phyloP scores from a whole-genome alignment of 2,888 invertebrate genomes.

The Troides oblongomaculatus region DNA sequence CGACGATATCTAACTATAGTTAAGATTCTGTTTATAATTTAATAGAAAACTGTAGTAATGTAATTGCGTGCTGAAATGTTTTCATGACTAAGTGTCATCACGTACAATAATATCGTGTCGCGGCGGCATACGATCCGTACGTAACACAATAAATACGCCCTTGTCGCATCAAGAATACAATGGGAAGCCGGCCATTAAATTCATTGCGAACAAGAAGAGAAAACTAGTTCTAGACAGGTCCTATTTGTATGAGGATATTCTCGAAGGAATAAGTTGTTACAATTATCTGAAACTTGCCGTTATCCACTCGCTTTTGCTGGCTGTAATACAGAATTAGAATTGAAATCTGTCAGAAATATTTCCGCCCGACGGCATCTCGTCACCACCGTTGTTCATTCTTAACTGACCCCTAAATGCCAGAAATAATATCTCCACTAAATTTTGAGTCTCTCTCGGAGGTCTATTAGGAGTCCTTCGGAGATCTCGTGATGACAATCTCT shows the following conservation, averaged over 20 bases:
- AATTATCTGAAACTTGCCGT: no score
- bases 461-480: no score
- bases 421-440: no score
- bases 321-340: no score
- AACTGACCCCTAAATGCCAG: no score
- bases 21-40: not conserved
- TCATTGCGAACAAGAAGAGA: conserved; percentile 13
- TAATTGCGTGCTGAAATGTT: conserved; percentile 9
- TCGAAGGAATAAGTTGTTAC: not conserved
- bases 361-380: no score
- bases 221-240: conserved; percentile 6
- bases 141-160: conserved; percentile 60
- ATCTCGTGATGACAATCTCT: no score
- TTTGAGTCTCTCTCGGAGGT: no score
- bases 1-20: not conserved
- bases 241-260: not conserved
- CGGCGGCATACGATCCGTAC: conserved; percentile 44
- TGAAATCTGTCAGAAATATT: no score
- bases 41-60: not conserved
- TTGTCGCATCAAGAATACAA: conserved; percentile 53
- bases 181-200: conserved; percentile 28
- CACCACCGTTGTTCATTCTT: no score
- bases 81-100: conserved; percentile 10
- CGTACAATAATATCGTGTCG: conserved; percentile 2
- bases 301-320: no score